These are phyloP conservation scores for Holotrichia oblita DNA, from an alignment of 1,140 invertebrate species.

Conservation along the genomic window DNA sequence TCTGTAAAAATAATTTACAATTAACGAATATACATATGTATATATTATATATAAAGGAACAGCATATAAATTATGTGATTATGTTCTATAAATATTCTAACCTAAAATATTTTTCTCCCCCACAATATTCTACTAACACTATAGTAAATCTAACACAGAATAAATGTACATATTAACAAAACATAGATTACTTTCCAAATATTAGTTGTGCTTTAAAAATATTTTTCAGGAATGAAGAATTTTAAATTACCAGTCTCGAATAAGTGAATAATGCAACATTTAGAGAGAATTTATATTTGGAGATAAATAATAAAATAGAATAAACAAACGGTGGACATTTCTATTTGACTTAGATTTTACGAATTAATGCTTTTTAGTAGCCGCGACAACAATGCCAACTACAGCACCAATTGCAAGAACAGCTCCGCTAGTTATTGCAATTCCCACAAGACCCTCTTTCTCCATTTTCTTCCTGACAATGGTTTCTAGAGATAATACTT, in stretches of 20 bases:
- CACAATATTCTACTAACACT: no score
- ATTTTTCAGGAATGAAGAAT: not conserved
- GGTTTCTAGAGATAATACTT: slow-evolving; percentile 79
- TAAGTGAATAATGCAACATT: slow-evolving; percentile 15
- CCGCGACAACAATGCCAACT: slow-evolving; percentile 80
- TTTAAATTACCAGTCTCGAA: slow-evolving; percentile 2
- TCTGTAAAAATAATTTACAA: no score
- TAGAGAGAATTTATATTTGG: slow-evolving; percentile 14
- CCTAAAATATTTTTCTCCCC: no score
- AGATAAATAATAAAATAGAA: slow-evolving; percentile 3
- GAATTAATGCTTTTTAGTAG: slow-evolving; percentile 32
- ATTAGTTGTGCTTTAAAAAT: not conserved
- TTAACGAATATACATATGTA: no score
- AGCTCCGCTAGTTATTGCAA: slow-evolving; percentile 85
- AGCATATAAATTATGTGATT: no score
- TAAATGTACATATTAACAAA: not conserved
- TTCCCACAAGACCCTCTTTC: slow-evolving; percentile 88
- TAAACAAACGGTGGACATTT: not conserved
- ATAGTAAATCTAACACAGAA: not conserved
- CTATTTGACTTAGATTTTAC: not conserved
- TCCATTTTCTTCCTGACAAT: slow-evolving; percentile 89
- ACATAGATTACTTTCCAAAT: not conserved
- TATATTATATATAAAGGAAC: no score
- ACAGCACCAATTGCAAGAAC: slow-evolving; percentile 82
- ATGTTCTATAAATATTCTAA: no score